Evolutionary conservation across 2,888 invertebrate species (phyloP), one percentile per base, ranked within the genome.

Genomic region (Schizaphis graminum): DNA sequence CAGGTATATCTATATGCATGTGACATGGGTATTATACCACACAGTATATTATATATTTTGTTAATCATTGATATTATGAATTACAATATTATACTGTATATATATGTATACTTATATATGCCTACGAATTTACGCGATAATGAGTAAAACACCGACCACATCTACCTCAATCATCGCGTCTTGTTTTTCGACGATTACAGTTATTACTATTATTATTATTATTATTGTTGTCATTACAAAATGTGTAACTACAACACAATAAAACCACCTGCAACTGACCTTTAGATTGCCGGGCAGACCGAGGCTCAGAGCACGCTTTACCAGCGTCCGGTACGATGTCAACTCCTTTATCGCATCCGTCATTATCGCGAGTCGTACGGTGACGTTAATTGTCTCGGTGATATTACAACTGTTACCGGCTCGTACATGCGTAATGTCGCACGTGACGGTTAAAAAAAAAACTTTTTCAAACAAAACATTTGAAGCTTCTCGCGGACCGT

Each of bases 251-350:
- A 77, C 77, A 77, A 77, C 77, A 77, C 21, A 21, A 35, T 77
- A 77, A 77, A 77, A 77, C 77, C 77, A 77, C 77, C 77, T 77
- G 77, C 77, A 26, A 91, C 91, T 44, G 21, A 91, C 91, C 56
- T 91, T 91, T 56, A 85, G 44, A 85, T 91, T 91, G 16, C 85
- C 91, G 41, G 91, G 91, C 44, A 91, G 44, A 24, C 91, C 91
- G 3, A 85, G 41, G 11, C n/a, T 49, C 16, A 57, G 13, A 44
- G 91, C 91, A 5, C n/a, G n/a, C 41, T 85, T 56, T 8, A 91
- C 91, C 28, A 91, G 1, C 28, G 85, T 11, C 44, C 91, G 56
- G 26, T 85, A 85, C 44, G 91, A 24, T 24, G 44, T 10, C n/a
- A 3, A 21, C 0, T 85, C 41, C 13, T 21, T 77, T 41, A n/a